Base-by-base conservation (phyloP, 2,888 invertebrate genomes). In the Philaethria dido region DNA sequence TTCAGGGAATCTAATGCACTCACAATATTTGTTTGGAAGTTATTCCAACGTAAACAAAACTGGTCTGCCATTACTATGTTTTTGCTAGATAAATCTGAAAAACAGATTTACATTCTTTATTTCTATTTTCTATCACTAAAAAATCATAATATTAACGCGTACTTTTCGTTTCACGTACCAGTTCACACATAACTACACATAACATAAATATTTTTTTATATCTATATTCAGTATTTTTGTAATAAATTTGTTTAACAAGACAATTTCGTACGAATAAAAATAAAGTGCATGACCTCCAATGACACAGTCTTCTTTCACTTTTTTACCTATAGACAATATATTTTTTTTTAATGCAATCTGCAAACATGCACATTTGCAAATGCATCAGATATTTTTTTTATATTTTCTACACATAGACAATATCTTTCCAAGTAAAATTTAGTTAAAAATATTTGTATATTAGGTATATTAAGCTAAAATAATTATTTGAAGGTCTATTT, bases 41-140 rank as follows among this genome's bases (percentile, higher is more conserved):
- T 95, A 84, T 95, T 95, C 95, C 95, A 95, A 88, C 95, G 94
- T 83, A 95, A 93, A 89, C 95, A 95, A 83, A 95, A 95, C 84
- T 95, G 95, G 87, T 95, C 95, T 80, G 93, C 92, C 93, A 93
- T 93, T 77, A 85, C 86, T 88, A 87, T 75, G 82, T 79, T 75
- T 78, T 78, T 78, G 80, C 74, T 73, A 70, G 70, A 72, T 78
- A 82, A 69, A 78, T 75, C 79, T 78, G 77, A 77, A 79, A 81
- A 81, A 77, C 69, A 75, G 74, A 74, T 73, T 71, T 71, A 73
- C 57, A 72, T 69, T 75, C 69, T 57, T 71, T 63, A 63, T 54
- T 70, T 69, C 59, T 62, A 45, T 45, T 65, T 20, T 44, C 14
- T 22, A 36, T 52, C 20, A 48, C 55, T 36, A 25, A 47, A 16